Percentiles rank a stretch among this genome's conserved stretches.
Evolutionary conservation across 2,797 vertebrate genomes (phyloP).

Genomic region (Danio choprae): DNA sequence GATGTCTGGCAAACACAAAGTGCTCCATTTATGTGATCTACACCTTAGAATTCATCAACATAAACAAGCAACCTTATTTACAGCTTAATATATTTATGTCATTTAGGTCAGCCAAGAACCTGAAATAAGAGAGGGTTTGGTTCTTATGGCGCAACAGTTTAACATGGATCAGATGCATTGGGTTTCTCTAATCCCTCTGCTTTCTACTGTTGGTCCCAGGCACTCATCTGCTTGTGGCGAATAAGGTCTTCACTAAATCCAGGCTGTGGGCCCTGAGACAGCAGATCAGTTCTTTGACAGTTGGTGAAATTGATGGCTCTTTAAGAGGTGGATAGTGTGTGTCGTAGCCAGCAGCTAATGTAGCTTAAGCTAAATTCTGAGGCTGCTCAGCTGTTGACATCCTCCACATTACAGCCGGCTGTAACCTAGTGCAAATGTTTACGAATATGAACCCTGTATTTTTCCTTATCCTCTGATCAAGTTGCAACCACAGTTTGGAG

Average conservation of each 20-base stretch:
- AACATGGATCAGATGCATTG: slow-evolving; percentile 37
- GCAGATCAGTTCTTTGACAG: slow-evolving; percentile 70
- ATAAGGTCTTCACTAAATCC: slow-evolving; percentile 71
- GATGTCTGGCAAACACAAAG: slow-evolving; percentile 16
- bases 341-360: slow-evolving; percentile 47
- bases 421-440: slow-evolving; percentile 80
- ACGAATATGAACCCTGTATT: slow-evolving; percentile 71
- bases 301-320: slow-evolving; percentile 64
- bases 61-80: slow-evolving; percentile 35
- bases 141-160: slow-evolving; percentile 42
- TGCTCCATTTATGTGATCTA: neutral
- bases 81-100: slow-evolving; percentile 43
- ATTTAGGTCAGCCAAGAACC: slow-evolving; percentile 44
- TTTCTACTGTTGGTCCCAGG: slow-evolving; percentile 54
- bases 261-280: slow-evolving; percentile 69
- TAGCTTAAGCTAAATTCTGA: slow-evolving; percentile 61
- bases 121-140: slow-evolving; percentile 26
- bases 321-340: slow-evolving; percentile 63
- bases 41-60: neutral
- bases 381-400: slow-evolving; percentile 79
- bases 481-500: slow-evolving; percentile 53
- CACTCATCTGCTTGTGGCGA: slow-evolving; percentile 68
- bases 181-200: slow-evolving; percentile 52
- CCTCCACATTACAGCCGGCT: slow-evolving; percentile 70
- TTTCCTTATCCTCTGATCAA: slow-evolving; percentile 68